Base-by-base conservation (phyloP, 2,113 vertebrate genomes). In the Tapirus terrestris region DNA sequence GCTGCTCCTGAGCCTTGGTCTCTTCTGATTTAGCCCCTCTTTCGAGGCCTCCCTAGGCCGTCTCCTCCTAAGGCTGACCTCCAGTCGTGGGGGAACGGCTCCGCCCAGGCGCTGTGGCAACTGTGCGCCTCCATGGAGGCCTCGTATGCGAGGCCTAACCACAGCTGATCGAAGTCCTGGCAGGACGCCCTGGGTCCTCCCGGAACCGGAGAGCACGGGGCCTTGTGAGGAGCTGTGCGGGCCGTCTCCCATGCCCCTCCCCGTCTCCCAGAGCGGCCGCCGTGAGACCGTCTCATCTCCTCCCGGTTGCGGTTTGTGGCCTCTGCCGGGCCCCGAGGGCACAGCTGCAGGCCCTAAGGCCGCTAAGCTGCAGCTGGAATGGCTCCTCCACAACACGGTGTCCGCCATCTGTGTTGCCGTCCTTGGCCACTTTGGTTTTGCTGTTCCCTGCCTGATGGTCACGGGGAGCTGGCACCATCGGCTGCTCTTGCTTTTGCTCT, bases 341-440 rank as follows among this genome's bases (percentile, higher is more conserved):
- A 6, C 21, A 45, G 48, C 21, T 3, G 56, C 83, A 23, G 61
- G 29, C 31, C 27, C 3, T 3, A 9, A 10, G 14, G 3, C 51
- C 9, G 11, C 68, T 23, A 2, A 25, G 5, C 72, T 3, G 3
- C 58, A 7, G 31, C 33, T 1, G 67, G 31, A 13, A 10, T 27
- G 72, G 36, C 4, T 25, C 25, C 8, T 7, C 29, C 17, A 27
- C 5, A 20, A 8, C 45, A 33, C 29, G 80, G 53, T 17, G 45
- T 29, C 60, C 2, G 0, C 73, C 20, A 1, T 51, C 43, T 0
- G 0, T 0, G 4, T 10, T 5, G 48, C 48, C 2, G 48, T 27
- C 72, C 0, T 14, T 2, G 0, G 33, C 33, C 76, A 9, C 14
- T 65, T 18, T 21, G 18, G 43, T 33, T 43, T 17, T 10, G 9